Evolutionary conservation across 1,140 invertebrate genomes (phyloP).

Genomic region (Ptiloglossa arizonensis): DNA sequence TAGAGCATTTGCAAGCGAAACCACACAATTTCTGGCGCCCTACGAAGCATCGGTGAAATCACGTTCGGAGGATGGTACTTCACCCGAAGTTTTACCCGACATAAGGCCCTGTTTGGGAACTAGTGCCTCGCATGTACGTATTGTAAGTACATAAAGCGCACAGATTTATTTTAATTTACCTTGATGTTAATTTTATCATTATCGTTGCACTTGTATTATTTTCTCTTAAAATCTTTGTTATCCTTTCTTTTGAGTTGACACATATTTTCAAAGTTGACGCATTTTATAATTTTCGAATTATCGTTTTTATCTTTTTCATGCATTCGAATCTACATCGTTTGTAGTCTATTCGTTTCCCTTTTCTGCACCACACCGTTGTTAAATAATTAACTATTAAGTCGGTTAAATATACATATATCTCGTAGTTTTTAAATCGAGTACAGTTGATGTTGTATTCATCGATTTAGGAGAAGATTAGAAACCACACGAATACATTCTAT

Average conservation of each 20-base stretch:
- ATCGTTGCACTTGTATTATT: background rate
- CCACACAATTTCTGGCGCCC: slow-evolving; percentile 89
- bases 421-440: background rate
- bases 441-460: background rate
- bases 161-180: slow-evolving; percentile 73
- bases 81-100: slow-evolving; percentile 77
- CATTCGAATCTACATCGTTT: background rate
- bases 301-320: slow-evolving; percentile 4
- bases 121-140: slow-evolving; percentile 81
- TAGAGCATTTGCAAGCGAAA: slow-evolving; percentile 89
- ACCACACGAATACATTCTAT: background rate
- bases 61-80: slow-evolving; percentile 77
- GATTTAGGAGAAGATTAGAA: background rate
- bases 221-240: background rate
- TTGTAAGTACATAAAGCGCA: slow-evolving; percentile 81
- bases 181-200: slow-evolving; percentile 39
- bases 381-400: background rate
- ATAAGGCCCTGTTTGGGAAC: slow-evolving; percentile 74
- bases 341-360: slow-evolving; percentile 1
- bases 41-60: slow-evolving; percentile 86
- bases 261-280: too few species aligned
- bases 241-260: too few species aligned
- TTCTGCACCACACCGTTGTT: slow-evolving; percentile 54
- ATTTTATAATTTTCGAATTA: slow-evolving; percentile 28
- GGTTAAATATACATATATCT: background rate